Percentiles rank a stretch among this genome's conserved stretches.
Evolutionary conservation across 64 coral and sea anemone genomes (phyloP).

Genomic region (Montipora efflorescens): DNA sequence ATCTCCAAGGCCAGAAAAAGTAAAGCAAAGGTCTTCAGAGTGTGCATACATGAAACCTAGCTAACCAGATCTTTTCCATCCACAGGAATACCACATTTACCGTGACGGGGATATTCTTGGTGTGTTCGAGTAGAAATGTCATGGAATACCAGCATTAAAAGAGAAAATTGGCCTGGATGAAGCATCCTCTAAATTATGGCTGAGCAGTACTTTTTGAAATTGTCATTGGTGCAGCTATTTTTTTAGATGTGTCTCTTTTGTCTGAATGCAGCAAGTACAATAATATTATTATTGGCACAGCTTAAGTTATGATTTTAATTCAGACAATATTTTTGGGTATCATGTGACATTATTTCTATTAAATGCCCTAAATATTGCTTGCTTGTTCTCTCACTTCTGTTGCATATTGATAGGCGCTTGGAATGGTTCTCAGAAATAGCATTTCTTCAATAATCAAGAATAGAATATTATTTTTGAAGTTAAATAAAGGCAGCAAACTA

Average conservation of each 20-base stretch:
- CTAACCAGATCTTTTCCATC: not conserved
- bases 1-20: too few species aligned
- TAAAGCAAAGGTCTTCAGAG: too few species aligned
- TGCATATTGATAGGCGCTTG: too few species aligned
- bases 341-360: too few species aligned
- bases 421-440: too few species aligned
- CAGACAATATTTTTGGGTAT: not conserved
- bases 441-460: too few species aligned
- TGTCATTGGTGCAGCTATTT: not conserved
- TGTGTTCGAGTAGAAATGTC: constrained; percentile 67
- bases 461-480: too few species aligned
- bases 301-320: not conserved
- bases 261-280: not conserved
- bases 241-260: not conserved
- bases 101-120: constrained; percentile 95
- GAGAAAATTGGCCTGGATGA: constrained; percentile 14
- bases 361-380: too few species aligned
- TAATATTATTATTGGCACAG: not conserved
- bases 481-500: too few species aligned
- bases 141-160: not conserved
- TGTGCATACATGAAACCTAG: too few species aligned
- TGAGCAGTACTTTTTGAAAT: not conserved
- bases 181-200: not conserved
- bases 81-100: constrained; percentile 96
- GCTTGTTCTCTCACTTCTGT: too few species aligned